A percentile compares a stretch with the other conserved stretches of the same genome.
Evolutionary conservation across 2,113 vertebrate genomes (phyloP).

Genomic region (Noctilio leporinus): DNA sequence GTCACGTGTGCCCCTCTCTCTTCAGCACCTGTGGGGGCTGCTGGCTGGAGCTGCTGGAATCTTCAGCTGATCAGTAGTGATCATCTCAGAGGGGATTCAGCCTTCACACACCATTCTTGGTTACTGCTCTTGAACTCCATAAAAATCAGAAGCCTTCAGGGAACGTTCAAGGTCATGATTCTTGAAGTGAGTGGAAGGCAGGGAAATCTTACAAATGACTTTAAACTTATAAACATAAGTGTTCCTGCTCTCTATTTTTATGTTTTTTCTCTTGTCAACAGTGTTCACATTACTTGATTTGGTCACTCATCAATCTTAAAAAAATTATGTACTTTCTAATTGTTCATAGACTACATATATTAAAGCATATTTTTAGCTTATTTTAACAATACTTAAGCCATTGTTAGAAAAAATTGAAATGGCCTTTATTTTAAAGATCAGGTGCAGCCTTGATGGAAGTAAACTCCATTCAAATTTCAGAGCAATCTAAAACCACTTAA

Average conservation of each 20-base stretch:
- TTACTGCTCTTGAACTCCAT: neutral
- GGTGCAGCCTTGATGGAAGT: neutral
- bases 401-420: neutral
- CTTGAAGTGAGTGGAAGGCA: neutral
- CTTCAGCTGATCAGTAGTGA: slow-evolving; percentile 33
- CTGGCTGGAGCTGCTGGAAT: slow-evolving; percentile 23
- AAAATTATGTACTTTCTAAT: neutral
- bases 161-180: slow-evolving; percentile 33
- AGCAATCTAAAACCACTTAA: neutral
- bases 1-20: slow-evolving; percentile 51
- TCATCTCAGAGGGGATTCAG: neutral
- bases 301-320: neutral
- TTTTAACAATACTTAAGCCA: neutral
- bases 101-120: neutral
- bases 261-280: neutral
- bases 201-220: neutral
- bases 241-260: neutral
- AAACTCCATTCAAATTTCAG: neutral
- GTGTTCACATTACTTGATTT: neutral
- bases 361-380: neutral
- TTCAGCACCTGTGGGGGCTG: neutral
- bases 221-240: slow-evolving; percentile 23
- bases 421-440: neutral
- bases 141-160: slow-evolving; percentile 35
- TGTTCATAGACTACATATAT: neutral